Base-by-base conservation (phyloP, 2,797 vertebrate species). In the Eidolon dupreanum region DNA sequence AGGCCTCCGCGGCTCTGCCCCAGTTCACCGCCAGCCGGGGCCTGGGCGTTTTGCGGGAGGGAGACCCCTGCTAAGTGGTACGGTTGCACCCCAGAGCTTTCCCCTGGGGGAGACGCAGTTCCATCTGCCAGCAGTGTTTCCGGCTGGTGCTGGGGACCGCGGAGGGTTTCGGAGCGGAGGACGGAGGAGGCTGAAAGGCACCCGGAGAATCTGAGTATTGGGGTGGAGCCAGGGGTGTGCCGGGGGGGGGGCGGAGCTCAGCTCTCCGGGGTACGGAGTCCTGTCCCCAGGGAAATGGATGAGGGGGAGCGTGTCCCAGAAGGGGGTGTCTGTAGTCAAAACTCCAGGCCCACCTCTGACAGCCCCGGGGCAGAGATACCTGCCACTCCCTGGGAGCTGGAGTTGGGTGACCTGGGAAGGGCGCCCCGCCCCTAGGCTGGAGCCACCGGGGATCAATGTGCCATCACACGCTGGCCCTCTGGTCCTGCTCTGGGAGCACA, bases 11-110 rank as follows among this genome's bases (percentile, higher is more conserved):
- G 43, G 9, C 2, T 8, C 10, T 5, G 12, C 68, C 38, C 71
- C 4, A 1, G 5, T 0, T 1, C 26, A 31, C 26, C 26, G 2
- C 11, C 28, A 4, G 51, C 3, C 0, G 33, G 26, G 8, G 3
- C n/a, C 43, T 15, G 3, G 26, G 22, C 43, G 38, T 4, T 41
- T 38, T 66, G 17, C 0, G 15, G 12, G 6, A 9, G 28, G 20
- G 24, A 46, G 31, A 24, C 3, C 19, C 28, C 7, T 24, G 12
- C 41, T 3, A 26, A 22, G 41, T 1, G 10, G 26, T 4, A 20
- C 51, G 8, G 5, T 5, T 2, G 19, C 49, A 38, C 28, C 43
- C n/a, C 5, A 0, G 46, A 8, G 13, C 20, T 10, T 12, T 55
- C 4, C 10, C 43, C 22, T 24, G 26, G 51, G 41, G 41, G 53